Percentiles rank a stretch among this genome's conserved stretches.
Evolutionary conservation across 2,888 invertebrate genomes (phyloP).

Genomic region (Epinotia bilunana): DNA sequence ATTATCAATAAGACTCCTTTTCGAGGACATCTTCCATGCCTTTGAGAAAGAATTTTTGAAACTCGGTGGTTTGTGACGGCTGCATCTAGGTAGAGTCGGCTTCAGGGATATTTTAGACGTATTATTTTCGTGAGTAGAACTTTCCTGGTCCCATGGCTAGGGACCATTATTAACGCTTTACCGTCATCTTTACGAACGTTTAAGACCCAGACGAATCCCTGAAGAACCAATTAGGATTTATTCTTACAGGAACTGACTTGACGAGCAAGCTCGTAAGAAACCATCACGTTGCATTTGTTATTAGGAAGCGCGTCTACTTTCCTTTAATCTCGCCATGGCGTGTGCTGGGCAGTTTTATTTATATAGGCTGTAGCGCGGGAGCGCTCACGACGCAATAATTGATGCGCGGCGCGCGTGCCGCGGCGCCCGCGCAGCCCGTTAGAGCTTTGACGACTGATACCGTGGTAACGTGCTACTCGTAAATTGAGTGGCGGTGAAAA

Average conservation of each 20-base stretch:
- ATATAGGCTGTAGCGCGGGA: slow-evolving; percentile 80
- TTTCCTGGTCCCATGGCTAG: background rate
- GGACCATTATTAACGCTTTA: background rate
- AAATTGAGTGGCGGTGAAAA: slow-evolving; percentile 33
- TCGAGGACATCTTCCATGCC: background rate
- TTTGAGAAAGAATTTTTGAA: background rate
- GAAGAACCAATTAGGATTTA: background rate
- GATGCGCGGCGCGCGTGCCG: slow-evolving; percentile 74
- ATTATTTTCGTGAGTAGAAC: background rate
- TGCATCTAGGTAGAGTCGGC: background rate
- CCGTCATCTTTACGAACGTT: too few species aligned
- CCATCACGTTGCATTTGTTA: background rate
- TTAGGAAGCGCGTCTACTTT: slow-evolving; percentile 33
- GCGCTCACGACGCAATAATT: slow-evolving; percentile 83
- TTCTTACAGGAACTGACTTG: background rate
- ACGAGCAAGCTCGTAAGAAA: background rate
- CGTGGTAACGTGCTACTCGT: slow-evolving; percentile 29
- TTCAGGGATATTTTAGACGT: background rate
- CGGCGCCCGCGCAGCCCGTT: slow-evolving; percentile 51
- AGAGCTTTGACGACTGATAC: slow-evolving; percentile 39
- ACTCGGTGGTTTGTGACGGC: background rate
- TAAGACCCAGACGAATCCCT: background rate
- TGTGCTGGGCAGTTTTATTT: slow-evolving; percentile 78
- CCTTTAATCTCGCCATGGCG: slow-evolving; percentile 49
- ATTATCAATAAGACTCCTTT: background rate